phyloP scores from a whole-genome alignment of 2,888 invertebrate species.

The Leptothorax acervorum region DNA sequence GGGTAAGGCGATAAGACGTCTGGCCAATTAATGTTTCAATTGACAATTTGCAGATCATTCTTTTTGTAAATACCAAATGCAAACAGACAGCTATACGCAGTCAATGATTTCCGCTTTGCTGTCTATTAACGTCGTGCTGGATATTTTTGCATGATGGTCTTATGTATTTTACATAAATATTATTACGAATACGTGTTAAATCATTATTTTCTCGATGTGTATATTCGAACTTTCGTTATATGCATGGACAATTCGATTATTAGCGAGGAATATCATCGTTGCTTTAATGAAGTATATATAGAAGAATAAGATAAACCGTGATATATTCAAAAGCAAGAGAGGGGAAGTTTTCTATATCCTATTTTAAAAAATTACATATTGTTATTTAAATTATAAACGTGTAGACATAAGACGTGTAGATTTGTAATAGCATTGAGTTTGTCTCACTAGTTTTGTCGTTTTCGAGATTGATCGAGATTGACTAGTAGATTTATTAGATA shows the following conservation, averaged over 20 bases:
- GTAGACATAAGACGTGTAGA: background rate
- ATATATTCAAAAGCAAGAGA: background rate
- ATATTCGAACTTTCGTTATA: background rate
- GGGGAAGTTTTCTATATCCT: background rate
- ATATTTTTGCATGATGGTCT: background rate
- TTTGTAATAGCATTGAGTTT: background rate
- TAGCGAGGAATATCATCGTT: background rate
- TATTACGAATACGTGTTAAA: background rate
- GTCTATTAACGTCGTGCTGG: background rate
- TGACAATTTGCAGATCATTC: background rate
- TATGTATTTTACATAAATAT: background rate
- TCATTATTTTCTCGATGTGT: background rate
- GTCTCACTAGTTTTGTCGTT: background rate
- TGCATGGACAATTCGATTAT: background rate
- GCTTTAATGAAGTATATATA: background rate
- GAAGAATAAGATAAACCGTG: background rate
- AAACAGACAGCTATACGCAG: background rate
- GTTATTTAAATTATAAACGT: background rate
- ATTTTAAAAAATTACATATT: background rate
- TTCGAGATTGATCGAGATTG: background rate
- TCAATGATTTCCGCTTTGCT: background rate
- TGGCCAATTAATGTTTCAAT: slow-evolving; percentile 37
- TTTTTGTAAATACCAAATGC: slow-evolving; percentile 1
- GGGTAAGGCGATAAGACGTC: slow-evolving; percentile 20
- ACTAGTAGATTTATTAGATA: background rate